These are phyloP conservation scores for Palythoa grandis DNA, from an alignment of 92 coral and sea anemone genomes.

Conservation along the genomic window DNA sequence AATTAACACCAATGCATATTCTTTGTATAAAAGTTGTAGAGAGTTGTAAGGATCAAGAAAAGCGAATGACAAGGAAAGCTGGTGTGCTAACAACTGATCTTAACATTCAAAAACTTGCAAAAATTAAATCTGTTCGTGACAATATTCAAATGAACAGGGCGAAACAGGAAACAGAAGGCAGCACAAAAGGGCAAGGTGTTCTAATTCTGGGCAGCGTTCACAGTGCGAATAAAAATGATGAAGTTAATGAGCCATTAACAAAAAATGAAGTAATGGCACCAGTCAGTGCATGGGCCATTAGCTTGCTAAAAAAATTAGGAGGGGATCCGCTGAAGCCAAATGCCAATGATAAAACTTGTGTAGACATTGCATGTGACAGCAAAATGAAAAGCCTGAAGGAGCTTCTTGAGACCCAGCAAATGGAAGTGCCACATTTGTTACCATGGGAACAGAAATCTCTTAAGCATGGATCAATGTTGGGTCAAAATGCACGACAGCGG, in stretches of 20 bases:
- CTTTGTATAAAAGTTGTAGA: neutral
- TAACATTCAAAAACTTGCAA: neutral
- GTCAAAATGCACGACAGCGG: neutral
- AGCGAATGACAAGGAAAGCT: neutral
- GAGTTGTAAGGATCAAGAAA: neutral
- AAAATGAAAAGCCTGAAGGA: neutral
- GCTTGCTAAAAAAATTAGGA: too few relatives aligned
- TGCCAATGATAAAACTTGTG: neutral
- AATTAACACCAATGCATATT: neutral
- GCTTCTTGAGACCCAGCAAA: neutral
- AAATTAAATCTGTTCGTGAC: too few relatives aligned
- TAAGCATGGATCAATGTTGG: neutral
- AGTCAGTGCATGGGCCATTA: too few relatives aligned
- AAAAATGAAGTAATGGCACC: too few relatives aligned
- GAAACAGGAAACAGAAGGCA: too few relatives aligned
- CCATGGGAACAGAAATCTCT: neutral
- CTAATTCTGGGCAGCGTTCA: too few relatives aligned
- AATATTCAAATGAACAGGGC: too few relatives aligned
- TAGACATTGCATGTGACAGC: neutral
- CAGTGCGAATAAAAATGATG: too few relatives aligned
- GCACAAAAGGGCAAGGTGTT: too few relatives aligned
- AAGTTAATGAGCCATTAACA: too few relatives aligned
- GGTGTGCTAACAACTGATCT: neutral
- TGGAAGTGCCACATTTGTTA: neutral
- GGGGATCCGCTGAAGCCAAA: too few relatives aligned